Percentiles rank a stretch among this genome's conserved stretches.
phyloP scores from a whole-genome alignment of 2,888 invertebrate genomes.

The Epinotia brunnichana region DNA sequence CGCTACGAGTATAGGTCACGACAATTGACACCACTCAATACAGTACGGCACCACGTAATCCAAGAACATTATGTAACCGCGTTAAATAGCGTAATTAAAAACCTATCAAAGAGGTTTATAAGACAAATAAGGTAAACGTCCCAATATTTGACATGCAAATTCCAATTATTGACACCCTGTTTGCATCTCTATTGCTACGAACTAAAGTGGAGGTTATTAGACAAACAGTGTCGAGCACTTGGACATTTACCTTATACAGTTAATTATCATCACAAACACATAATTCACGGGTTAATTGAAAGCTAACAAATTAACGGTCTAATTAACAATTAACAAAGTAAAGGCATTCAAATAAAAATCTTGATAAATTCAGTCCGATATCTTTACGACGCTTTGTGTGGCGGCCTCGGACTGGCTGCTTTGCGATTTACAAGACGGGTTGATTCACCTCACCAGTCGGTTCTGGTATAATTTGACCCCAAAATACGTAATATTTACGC shows the following conservation, averaged over 20 bases:
- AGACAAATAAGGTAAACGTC: not conserved
- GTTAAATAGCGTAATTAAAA: not conserved
- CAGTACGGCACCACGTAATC: not conserved
- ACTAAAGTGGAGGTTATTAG: too few relatives aligned
- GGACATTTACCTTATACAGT: not conserved
- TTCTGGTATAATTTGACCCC: not conserved
- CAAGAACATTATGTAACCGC: not conserved
- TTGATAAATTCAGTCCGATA: conserved; percentile 35
- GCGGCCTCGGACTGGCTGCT: conserved; percentile 18
- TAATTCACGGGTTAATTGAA: conserved; percentile 17
- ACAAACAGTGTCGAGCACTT: too few relatives aligned
- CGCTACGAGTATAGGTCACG: too few relatives aligned
- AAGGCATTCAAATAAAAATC: conserved; percentile 37
- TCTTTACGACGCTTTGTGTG: conserved; percentile 36
- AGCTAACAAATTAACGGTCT: conserved; percentile 33
- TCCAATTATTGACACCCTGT: too few relatives aligned
- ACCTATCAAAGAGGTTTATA: not conserved
- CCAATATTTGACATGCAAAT: too few relatives aligned
- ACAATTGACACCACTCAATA: not conserved
- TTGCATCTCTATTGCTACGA: too few relatives aligned
- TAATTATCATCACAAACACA: conserved; percentile 10
- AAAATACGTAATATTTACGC: not conserved
- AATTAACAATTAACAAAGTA: conserved; percentile 26
- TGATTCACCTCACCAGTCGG: too few relatives aligned
- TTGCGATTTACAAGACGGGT: too few relatives aligned